Evolutionary conservation across 2,888 invertebrate genomes (phyloP).

Genomic region (Meloe dianella): DNA sequence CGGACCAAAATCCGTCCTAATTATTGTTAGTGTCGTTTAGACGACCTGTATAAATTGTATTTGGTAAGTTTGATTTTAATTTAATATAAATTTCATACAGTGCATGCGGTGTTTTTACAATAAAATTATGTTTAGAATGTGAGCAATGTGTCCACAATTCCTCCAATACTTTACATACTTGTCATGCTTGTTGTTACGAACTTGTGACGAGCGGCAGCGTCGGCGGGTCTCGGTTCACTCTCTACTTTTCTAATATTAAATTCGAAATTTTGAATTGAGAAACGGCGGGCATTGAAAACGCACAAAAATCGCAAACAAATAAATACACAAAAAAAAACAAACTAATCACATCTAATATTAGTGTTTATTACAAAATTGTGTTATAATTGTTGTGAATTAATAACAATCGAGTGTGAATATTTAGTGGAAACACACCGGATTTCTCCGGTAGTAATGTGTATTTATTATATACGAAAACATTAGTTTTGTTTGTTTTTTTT

Average conservation of each 20-base stretch:
- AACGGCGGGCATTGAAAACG: constrained; percentile 3
- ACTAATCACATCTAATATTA: neutral
- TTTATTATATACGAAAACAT: neutral
- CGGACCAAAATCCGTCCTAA: constrained; percentile 73
- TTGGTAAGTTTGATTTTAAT: constrained; percentile 74
- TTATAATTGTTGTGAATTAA: neutral
- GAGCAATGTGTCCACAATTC: constrained; percentile 77
- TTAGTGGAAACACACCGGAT: neutral
- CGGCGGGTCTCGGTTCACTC: constrained; percentile 52
- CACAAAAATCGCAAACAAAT: neutral
- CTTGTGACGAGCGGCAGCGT: constrained; percentile 56
- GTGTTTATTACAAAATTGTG: neutral
- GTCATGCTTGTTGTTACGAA: constrained; percentile 72
- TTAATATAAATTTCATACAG: constrained; percentile 68
- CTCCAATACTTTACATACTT: constrained; percentile 80
- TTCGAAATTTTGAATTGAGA: constrained; percentile 10
- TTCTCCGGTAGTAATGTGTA: neutral
- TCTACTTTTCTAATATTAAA: neutral
- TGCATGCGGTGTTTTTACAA: constrained; percentile 64
- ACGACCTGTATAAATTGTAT: constrained; percentile 68
- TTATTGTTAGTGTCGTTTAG: constrained; percentile 67
- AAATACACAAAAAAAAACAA: neutral
- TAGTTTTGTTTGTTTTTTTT: neutral
- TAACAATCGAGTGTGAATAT: neutral
- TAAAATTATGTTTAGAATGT: constrained; percentile 72